Evolutionary conservation across 2,888 invertebrate species (phyloP), one percentile per base, ranked within the genome.

Genomic region (Spilosoma lubricipeda): DNA sequence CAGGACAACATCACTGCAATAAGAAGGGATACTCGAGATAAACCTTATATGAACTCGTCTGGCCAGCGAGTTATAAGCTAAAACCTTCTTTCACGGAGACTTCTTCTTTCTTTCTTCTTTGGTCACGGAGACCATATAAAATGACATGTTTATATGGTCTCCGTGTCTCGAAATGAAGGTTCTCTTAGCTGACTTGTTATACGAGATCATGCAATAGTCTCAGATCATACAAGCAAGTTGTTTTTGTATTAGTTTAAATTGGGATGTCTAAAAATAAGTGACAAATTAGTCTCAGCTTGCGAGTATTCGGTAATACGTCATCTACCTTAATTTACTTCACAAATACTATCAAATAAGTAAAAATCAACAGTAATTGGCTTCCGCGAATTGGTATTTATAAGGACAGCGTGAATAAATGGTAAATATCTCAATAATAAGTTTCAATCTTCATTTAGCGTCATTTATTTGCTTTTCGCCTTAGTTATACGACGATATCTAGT

Each of bases 321-420:
- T 59, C 27, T 15, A 59, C 27, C 59, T 27, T 13, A 59, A 59
- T 59, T 15, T 59, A 27, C n/a, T 15, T 59, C 13, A 27, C 27
- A 27, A 9, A n/a, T 11, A 4, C 59, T 30, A 70, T 42, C 59
- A 70, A 70, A 70, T 59, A 42, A 70, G 59, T 63, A 11, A 27
- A 59, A 59, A 13, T 70, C 59, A 59, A 70, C 30, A 70, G 20
- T 20, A 30, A 13, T n/a, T 63, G 20, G 42, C 59, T 30, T 59
- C 63, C 48, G 64, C 65, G 64, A 39, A 45, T 18, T 63, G 9
- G 45, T 64, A 39, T 64, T 70, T 63, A 69, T 30, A 64, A 70
- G 36, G 52, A 15, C 39, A 52, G 39, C 56, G 65, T 65, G 42
- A 69, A 73, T 30, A 9, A 33, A 36, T 36, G 36, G 8, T 56